Percentiles rank a stretch among this genome's conserved stretches.
Conservation (phyloP, 2,888 invertebrate genomes). For the Glyphotaelius pellucidus region DNA sequence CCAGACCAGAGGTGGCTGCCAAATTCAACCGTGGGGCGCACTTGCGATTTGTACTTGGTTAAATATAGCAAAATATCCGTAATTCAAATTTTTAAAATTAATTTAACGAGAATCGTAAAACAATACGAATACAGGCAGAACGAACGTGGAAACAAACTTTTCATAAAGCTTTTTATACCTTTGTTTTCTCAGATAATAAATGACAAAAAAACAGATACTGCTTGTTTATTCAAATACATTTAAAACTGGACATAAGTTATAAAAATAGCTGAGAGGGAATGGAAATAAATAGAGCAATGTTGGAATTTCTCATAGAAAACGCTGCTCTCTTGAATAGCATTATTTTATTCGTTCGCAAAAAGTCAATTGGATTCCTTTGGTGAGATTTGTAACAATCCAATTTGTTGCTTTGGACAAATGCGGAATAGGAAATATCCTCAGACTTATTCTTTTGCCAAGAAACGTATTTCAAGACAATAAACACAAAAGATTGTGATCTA, state of each 20-base stretch:
- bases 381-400: not conserved
- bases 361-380: not conserved
- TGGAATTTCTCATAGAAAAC: not conserved
- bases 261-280: too few species aligned
- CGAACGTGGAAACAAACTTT: not conserved
- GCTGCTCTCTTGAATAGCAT: not conserved
- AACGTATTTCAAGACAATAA: conserved; percentile 2
- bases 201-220: not conserved
- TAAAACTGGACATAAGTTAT: not conserved
- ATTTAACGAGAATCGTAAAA: not conserved
- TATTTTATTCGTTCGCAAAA: not conserved
- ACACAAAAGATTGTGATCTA: not conserved
- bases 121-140: not conserved
- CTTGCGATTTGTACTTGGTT: too few species aligned
- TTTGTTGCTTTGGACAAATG: not conserved
- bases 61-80: too few species aligned
- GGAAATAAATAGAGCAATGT: not conserved
- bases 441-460: conserved; percentile 15
- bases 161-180: not conserved
- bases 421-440: not conserved
- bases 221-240: not conserved
- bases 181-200: not conserved
- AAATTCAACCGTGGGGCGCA: too few species aligned
- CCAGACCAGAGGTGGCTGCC: too few species aligned
- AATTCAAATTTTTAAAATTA: too few species aligned